Evolutionary conservation across 1,140 invertebrate species (phyloP).

Genomic region (Popillia japonica): DNA sequence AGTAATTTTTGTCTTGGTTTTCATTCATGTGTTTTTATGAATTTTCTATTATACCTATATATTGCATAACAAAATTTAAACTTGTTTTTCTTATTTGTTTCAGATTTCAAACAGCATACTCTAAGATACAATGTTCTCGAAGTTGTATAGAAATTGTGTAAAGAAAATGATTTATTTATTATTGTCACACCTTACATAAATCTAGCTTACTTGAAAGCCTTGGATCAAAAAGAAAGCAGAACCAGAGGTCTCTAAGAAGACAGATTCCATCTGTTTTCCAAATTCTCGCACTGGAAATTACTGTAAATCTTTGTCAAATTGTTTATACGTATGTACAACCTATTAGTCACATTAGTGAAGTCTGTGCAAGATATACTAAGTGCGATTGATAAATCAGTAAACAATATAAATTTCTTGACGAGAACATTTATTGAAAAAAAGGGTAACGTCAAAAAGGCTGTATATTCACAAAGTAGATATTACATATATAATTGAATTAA

Average conservation of each 20-base stretch:
- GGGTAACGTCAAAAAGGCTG: not conserved
- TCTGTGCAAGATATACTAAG: constrained; percentile 1
- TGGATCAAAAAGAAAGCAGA: not conserved
- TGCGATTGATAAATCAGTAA: not conserved
- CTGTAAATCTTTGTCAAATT: not conserved
- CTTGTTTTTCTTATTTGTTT: not conserved
- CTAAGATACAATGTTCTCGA: not conserved
- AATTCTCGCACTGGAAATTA: not conserved
- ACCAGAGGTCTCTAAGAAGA: not conserved
- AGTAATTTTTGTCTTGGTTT: too few species aligned
- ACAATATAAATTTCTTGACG: not conserved
- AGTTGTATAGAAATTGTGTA: constrained; percentile 2
- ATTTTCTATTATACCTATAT: too few species aligned
- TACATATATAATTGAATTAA: not conserved
- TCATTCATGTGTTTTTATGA: too few species aligned
- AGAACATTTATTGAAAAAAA: not conserved
- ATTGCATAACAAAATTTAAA: not conserved
- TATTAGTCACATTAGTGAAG: not conserved
- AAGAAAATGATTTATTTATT: constrained; percentile 12
- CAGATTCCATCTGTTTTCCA: not conserved
- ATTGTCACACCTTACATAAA: not conserved
- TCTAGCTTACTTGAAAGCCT: not conserved
- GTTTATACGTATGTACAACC: not conserved
- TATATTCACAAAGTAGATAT: not conserved
- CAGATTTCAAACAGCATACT: not conserved